A percentile compares a stretch with the other conserved stretches of the same genome.
Evolutionary conservation across 2,888 invertebrate species (phyloP).

Genomic region (Charanyca ferruginea): DNA sequence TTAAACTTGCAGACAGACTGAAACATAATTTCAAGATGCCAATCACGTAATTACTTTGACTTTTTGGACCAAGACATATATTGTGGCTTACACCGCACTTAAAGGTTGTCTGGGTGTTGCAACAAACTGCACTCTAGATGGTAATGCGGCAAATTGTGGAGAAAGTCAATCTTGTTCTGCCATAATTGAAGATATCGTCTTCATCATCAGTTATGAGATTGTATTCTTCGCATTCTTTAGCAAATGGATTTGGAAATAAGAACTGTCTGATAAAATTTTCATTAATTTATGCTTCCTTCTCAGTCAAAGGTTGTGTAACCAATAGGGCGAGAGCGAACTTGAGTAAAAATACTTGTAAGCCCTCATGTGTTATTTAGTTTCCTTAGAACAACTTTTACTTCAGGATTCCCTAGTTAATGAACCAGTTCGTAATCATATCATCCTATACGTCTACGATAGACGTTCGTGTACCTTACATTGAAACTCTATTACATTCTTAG

Average conservation of each 20-base stretch:
- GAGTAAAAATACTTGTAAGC: too few species aligned
- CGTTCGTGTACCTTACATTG: background rate
- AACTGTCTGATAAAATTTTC: too few species aligned
- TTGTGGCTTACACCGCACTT: conserved; percentile 37
- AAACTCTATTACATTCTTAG: too few species aligned
- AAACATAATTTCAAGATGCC: conserved; percentile 43
- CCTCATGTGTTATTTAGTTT: background rate
- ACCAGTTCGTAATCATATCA: background rate
- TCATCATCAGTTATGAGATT: conserved; percentile 14
- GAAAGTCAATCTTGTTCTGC: conserved; percentile 56
- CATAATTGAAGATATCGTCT: conserved; percentile 35
- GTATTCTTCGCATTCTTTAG: conserved; percentile 7
- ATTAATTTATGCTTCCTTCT: background rate
- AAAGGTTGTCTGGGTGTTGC: conserved; percentile 60
- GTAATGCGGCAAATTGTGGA: conserved; percentile 46
- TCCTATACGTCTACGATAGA: too few species aligned
- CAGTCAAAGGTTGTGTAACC: too few species aligned
- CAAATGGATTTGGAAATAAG: background rate
- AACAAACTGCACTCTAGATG: conserved; percentile 52
- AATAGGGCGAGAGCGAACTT: too few species aligned
- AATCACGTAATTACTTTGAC: conserved; percentile 40
- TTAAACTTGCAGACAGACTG: conserved; percentile 12
- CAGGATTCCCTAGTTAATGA: background rate
- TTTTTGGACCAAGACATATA: conserved; percentile 43
- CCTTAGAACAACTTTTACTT: background rate